Base-by-base conservation (phyloP, 2,797 vertebrate species). In the Rhabdophis nuchalis region DNA sequence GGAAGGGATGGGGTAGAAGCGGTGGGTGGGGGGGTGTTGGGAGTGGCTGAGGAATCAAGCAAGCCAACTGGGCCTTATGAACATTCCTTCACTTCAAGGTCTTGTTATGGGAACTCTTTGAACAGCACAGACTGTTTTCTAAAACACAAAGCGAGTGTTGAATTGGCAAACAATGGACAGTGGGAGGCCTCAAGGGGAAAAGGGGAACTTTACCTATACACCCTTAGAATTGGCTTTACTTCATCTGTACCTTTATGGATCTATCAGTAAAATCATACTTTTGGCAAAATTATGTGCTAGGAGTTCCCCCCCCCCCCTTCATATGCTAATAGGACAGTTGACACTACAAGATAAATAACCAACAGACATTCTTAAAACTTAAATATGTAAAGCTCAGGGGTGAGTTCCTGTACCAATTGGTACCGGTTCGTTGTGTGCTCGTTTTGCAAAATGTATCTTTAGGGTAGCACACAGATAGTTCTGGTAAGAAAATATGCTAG, bases 391-490 rank as follows among this genome's bases (percentile, higher is more conserved):
- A 50, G 46, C 46, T 50, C 46, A 50, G 46, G 5, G 5, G 46
- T 50, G 46, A 50, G 46, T 50, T 50, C 46, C 46, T 50, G 46
- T 50, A 50, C 46, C 46, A 6, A 6, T 50, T 50, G 46, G 46
- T 50, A 50, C 5, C 4, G 46, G 46, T 6, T 50, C 46, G 7
- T 50, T 50, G 46, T 6, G 1, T 6, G 7, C 46, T 5, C 5
- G 46, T 6, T 50, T 50, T 50, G 46, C 46, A 50, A 50, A 50
- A 50, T 50, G 91, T 95, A 94, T 41, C 50, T 72, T 56, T 25
- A 91, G n/a, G 93, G 32, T 5, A 91, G 77, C 16, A 92, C 52
- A 85, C 94, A 93, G 4, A 91, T 90, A 68, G 52, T 53, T 68
- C 86, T 27, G 11, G 25, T 89, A 10, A 9, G 12, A 6, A 90